Percentiles rank a stretch among this genome's conserved stretches.
These are phyloP conservation scores for Willowsia nigromaculata DNA, from an alignment of 2,888 invertebrate species.

Conservation along the genomic window DNA sequence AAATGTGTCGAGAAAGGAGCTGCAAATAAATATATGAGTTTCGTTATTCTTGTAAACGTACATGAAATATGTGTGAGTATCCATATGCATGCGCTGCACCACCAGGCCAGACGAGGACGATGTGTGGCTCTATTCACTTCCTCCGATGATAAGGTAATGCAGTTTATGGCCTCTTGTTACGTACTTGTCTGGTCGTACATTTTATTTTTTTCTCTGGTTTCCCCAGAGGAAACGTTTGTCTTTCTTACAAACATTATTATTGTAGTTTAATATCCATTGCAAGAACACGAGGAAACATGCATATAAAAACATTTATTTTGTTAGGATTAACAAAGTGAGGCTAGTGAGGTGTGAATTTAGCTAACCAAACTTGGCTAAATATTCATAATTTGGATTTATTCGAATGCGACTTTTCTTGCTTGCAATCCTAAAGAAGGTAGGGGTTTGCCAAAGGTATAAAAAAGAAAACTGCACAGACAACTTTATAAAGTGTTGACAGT, in stretches of 20 bases:
- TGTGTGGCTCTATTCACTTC: constrained; percentile 6
- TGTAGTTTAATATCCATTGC: not conserved
- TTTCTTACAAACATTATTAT: not conserved
- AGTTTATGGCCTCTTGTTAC: constrained; percentile 8
- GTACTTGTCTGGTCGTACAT: not conserved
- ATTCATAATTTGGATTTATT: too few relatives aligned
- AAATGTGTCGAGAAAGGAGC: constrained; percentile 22
- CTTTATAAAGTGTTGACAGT: too few relatives aligned
- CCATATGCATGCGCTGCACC: not conserved
- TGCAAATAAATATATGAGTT: not conserved
- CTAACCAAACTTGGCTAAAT: too few relatives aligned
- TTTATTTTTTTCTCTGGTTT: constrained; percentile 16
- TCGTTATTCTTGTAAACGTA: not conserved
- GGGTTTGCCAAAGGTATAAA: too few relatives aligned
- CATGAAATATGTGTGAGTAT: not conserved
- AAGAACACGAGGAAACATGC: too few relatives aligned
- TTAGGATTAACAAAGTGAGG: too few relatives aligned
- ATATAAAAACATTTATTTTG: too few relatives aligned
- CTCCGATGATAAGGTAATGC: not conserved
- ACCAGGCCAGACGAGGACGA: not conserved
- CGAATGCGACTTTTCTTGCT: too few relatives aligned
- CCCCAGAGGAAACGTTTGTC: constrained; percentile 2
- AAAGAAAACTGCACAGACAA: too few relatives aligned
- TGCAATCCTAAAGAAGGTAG: too few relatives aligned
- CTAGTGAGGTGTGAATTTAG: too few relatives aligned